phyloP scores from a whole-genome alignment of 2,113 vertebrate genomes.

The Colius striatus region DNA sequence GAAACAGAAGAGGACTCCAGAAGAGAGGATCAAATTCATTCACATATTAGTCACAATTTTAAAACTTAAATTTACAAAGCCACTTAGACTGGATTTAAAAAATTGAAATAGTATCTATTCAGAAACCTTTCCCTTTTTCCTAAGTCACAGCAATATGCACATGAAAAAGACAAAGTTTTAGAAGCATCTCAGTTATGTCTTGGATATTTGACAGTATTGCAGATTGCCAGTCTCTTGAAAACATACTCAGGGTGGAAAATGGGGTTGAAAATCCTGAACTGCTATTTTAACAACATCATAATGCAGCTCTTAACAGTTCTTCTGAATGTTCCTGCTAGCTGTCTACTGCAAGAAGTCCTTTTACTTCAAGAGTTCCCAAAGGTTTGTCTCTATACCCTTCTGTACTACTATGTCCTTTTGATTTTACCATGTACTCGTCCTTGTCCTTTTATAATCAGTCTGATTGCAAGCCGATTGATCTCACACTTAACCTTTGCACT shows the following conservation, averaged over 20 bases:
- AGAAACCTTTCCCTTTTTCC: background rate
- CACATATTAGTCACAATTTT: background rate
- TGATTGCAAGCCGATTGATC: slow-evolving; percentile 67
- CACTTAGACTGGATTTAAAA: background rate
- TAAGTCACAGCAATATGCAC: background rate
- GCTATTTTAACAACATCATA: background rate
- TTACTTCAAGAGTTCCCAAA: background rate
- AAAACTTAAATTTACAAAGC: background rate
- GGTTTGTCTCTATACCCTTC: background rate
- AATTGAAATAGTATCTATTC: background rate
- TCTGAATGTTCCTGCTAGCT: background rate
- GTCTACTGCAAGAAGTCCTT: background rate
- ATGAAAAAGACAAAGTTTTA: background rate
- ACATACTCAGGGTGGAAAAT: background rate
- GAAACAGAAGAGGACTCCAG: background rate
- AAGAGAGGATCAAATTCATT: background rate
- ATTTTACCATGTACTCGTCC: slow-evolving; percentile 39
- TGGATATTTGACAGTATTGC: background rate
- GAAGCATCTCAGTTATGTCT: background rate
- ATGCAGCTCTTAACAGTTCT: background rate
- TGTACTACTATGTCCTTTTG: background rate
- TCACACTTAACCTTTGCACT: slow-evolving; percentile 54
- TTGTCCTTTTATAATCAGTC: slow-evolving; percentile 41
- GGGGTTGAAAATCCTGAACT: background rate
- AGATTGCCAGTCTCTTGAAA: background rate